phyloP scores from a whole-genome alignment of 37 sponge, comb jelly and placozoan species.

The Beroe forskalii region DNA sequence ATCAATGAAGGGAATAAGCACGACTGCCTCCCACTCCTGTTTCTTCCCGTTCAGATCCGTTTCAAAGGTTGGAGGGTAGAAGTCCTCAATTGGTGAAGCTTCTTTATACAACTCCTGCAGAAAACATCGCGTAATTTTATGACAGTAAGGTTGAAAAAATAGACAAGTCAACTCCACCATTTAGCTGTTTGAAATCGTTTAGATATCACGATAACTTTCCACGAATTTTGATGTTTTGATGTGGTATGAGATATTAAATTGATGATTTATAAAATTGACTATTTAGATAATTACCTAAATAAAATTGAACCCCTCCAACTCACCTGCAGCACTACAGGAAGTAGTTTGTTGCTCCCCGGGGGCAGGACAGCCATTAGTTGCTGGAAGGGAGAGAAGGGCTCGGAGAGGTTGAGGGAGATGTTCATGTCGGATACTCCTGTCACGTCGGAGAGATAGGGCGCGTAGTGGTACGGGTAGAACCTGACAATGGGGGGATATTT shows the following conservation, averaged over 20 bases:
- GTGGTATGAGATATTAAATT: no score
- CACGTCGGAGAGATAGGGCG: slow-evolving; percentile 94
- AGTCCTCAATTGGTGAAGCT: slow-evolving; percentile 81
- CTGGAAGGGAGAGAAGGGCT: slow-evolving; percentile 88
- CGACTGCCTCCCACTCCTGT: slow-evolving; percentile 96
- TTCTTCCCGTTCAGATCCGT: slow-evolving; percentile 97
- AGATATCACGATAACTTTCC: no score
- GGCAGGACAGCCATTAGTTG: slow-evolving; percentile 96
- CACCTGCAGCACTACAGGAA: slow-evolving; percentile 85
- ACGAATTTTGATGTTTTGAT: no score
- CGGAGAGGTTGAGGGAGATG: slow-evolving; percentile 73
- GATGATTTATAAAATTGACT: no score
- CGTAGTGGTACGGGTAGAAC: slow-evolving; percentile 96
- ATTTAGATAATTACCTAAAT: no score
- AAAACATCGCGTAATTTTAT: background rate
- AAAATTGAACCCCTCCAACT: no score
- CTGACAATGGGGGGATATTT: background rate
- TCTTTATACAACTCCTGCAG: slow-evolving; percentile 62
- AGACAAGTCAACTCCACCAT: no score
- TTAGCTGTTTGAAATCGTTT: no score
- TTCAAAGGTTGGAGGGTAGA: slow-evolving; percentile 86
- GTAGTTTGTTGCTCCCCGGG: slow-evolving; percentile 79
- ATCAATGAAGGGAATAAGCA: slow-evolving; percentile 96
- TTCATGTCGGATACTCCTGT: slow-evolving; percentile 70
- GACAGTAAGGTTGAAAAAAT: no score